phyloP scores from a whole-genome alignment of 92 coral and sea anemone genomes.

The Porites divaricata region DNA sequence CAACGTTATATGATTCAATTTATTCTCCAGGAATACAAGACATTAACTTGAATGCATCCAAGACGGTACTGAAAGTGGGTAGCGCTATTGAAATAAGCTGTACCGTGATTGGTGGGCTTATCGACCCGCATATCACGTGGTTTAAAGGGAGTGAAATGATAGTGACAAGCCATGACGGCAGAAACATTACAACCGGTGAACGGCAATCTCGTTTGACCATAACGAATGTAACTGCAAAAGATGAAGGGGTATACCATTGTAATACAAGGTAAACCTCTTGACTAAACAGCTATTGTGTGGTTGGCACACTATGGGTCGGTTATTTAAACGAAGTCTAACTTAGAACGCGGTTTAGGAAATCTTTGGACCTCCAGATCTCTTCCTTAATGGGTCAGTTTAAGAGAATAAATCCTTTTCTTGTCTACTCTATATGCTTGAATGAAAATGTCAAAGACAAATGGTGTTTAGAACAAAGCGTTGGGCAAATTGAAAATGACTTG shows the following conservation, averaged over 20 bases:
- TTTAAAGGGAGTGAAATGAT: conserved; percentile 18
- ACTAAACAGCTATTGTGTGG: no score
- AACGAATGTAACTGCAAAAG: conserved; percentile 35
- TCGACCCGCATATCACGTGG: conserved; percentile 46
- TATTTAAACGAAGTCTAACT: no score
- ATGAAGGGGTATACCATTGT: conserved; percentile 53
- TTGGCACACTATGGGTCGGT: no score
- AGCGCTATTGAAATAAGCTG: conserved; percentile 39
- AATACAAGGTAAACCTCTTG: conserved; percentile 33
- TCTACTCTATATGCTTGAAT: no score
- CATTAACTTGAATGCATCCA: not conserved
- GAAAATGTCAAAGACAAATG: no score
- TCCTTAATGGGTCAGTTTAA: no score
- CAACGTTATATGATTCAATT: not conserved
- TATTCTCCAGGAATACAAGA: not conserved
- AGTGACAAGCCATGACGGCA: conserved; percentile 46
- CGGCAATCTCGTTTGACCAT: conserved; percentile 42
- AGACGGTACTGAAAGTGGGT: conserved; percentile 1
- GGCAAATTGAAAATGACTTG: no score
- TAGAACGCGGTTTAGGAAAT: no score
- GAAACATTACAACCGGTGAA: conserved; percentile 19
- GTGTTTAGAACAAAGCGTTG: no score
- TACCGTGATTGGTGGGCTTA: conserved; percentile 34
- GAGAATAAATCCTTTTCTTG: no score
- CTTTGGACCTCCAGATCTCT: no score